phyloP scores from a whole-genome alignment of 1,140 invertebrate species.

The Drosophila truncata region DNA sequence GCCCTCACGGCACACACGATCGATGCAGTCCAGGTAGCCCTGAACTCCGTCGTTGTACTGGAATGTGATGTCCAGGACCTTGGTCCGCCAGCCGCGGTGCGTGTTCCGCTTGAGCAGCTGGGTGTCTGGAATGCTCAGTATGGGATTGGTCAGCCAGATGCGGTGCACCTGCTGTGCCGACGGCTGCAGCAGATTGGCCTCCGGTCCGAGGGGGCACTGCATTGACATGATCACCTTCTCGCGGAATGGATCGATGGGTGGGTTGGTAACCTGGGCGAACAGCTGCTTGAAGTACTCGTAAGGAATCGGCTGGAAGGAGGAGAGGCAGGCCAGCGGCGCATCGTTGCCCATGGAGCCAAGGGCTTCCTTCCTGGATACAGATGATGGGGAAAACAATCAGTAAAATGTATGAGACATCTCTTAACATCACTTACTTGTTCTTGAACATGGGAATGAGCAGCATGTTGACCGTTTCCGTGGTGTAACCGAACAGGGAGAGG shows the following conservation, averaged over 20 bases:
- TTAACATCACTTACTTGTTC: conserved; percentile 88
- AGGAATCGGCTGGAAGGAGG: conserved; percentile 96
- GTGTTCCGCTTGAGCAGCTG: conserved; percentile 94
- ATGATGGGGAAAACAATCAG: neutral
- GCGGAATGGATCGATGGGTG: conserved; percentile 99
- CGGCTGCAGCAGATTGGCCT: conserved; percentile 97
- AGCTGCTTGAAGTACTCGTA: conserved; percentile 99
- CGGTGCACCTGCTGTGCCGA: conserved; percentile 95
- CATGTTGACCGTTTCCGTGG: conserved; percentile 97
- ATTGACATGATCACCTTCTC: conserved; percentile 99
- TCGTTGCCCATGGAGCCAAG: conserved; percentile 99
- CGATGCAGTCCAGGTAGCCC: conserved; percentile 92
- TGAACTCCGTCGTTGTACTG: conserved; percentile 89
- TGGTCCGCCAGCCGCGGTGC: conserved; percentile 96
- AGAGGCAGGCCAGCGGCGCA: conserved; percentile 97
- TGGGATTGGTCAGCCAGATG: conserved; percentile 97
- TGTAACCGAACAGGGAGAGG: conserved; percentile 96
- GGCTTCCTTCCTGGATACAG: conserved; percentile 97
- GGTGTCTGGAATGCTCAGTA: conserved; percentile 96
- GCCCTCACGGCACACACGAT: conserved; percentile 93
- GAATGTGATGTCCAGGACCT: conserved; percentile 96
- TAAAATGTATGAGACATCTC: neutral
- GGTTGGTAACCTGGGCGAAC: conserved; percentile 99
- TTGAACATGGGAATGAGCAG: conserved; percentile 98
- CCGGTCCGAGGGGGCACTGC: conserved; percentile 95